Evolutionary conservation across 2,888 invertebrate genomes (phyloP).

Genomic region (Bombyx huttoni): DNA sequence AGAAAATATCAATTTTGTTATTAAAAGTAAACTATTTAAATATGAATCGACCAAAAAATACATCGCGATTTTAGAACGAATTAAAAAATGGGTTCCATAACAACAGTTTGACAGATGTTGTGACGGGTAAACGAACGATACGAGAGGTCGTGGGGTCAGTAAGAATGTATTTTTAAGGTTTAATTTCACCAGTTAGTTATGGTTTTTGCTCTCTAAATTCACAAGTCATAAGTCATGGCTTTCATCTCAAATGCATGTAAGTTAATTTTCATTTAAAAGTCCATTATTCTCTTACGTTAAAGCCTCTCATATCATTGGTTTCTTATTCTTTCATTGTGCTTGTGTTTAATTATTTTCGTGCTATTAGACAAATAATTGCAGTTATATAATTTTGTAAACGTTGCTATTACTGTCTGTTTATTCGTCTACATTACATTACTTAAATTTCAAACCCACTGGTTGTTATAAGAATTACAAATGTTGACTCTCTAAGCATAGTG

Average conservation of each 20-base stretch:
- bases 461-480: too few species aligned
- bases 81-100: too few species aligned
- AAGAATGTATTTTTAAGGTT: constrained; percentile 34
- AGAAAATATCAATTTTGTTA: too few species aligned
- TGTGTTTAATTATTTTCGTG: constrained; percentile 7
- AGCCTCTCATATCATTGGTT: background rate
- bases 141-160: constrained; percentile 49
- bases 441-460: too few species aligned
- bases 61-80: too few species aligned
- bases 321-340: constrained; percentile 4
- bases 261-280: constrained; percentile 20
- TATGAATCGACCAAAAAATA: too few species aligned
- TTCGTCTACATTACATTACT: too few species aligned
- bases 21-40: too few species aligned
- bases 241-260: constrained; percentile 48
- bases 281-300: background rate
- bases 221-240: constrained; percentile 32
- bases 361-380: constrained; percentile 3
- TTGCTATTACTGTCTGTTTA: constrained; percentile 1
- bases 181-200: constrained; percentile 43
- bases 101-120: background rate
- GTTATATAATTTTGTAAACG: constrained; percentile 6
- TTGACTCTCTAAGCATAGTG: too few species aligned
- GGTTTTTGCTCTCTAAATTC: constrained; percentile 56
- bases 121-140: constrained; percentile 5